phyloP scores from a whole-genome alignment of 2,113 vertebrate species.

The Microtus pennsylvanicus region DNA sequence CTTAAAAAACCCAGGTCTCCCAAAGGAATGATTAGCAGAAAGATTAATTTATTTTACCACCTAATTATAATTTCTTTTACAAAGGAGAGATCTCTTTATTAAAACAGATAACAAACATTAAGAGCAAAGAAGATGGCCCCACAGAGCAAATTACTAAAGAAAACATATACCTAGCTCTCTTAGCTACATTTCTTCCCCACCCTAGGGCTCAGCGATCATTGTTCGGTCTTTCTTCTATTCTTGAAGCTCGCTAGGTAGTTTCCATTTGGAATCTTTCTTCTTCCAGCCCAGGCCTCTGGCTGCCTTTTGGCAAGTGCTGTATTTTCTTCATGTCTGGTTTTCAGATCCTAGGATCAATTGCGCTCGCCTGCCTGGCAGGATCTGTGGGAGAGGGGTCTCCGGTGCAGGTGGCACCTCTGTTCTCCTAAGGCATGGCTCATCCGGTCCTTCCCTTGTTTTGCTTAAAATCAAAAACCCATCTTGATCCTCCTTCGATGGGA shows the following conservation, averaged over 20 bases:
- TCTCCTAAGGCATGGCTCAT: background rate
- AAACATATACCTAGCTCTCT: slow-evolving; percentile 19
- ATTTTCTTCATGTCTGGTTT: background rate
- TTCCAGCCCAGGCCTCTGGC: background rate
- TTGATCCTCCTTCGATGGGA: background rate
- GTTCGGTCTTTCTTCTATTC: slow-evolving; percentile 39
- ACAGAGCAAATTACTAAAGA: slow-evolving; percentile 64
- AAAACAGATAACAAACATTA: slow-evolving; percentile 74
- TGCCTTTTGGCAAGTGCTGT: background rate
- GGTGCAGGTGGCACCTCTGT: background rate
- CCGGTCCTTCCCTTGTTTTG: background rate
- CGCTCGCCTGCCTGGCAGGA: background rate
- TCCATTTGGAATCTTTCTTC: background rate
- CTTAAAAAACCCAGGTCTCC: slow-evolving; percentile 46
- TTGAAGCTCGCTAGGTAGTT: slow-evolving; percentile 8
- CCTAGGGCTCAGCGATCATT: slow-evolving; percentile 18
- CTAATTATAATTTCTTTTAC: slow-evolving; percentile 71
- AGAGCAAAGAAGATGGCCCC: slow-evolving; percentile 60
- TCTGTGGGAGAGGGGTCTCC: background rate
- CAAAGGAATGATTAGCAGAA: slow-evolving; percentile 69
- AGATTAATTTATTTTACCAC: slow-evolving; percentile 70
- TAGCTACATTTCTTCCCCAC: background rate
- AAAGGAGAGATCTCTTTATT: slow-evolving; percentile 69
- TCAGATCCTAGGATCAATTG: background rate
- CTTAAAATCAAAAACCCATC: background rate